Percentiles rank a stretch among this genome's conserved stretches.
phyloP scores from a whole-genome alignment of 1,140 invertebrate species.

The Akabosia matsudoensis region DNA sequence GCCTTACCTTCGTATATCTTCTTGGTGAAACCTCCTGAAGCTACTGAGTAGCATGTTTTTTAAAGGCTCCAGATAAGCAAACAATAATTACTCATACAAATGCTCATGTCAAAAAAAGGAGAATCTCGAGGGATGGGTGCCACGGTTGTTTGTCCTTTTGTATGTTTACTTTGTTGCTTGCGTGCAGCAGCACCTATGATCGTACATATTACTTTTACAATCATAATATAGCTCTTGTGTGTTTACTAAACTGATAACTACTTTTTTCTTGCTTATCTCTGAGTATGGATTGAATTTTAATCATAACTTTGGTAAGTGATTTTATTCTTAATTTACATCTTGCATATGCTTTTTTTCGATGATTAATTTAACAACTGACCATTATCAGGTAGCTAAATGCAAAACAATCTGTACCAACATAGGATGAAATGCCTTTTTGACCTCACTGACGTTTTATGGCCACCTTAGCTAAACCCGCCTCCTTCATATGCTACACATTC shows the following conservation, averaged over 20 bases:
- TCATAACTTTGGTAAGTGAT: neutral
- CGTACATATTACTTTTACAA: too few species aligned
- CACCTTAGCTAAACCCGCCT: neutral
- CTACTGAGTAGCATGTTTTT: neutral
- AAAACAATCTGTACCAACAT: neutral
- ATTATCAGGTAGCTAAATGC: neutral
- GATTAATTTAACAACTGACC: neutral
- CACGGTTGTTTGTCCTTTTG: neutral
- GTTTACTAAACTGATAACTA: neutral
- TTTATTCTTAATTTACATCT: conserved; percentile 1
- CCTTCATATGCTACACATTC: neutral
- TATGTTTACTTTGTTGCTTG: too few species aligned
- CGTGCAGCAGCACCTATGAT: too few species aligned
- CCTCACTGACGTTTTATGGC: neutral
- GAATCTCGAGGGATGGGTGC: neutral
- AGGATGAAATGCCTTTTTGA: neutral
- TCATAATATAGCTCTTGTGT: neutral
- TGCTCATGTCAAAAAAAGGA: conserved; percentile 4
- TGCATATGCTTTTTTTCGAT: neutral
- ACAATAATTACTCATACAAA: neutral
- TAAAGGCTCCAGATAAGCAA: neutral
- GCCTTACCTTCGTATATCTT: conserved; percentile 6
- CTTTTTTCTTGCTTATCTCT: too few species aligned
- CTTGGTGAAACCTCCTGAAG: neutral
- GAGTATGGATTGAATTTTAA: neutral